A percentile compares a stretch with the other conserved stretches of the same genome.
phyloP scores from a whole-genome alignment of 2,113 vertebrate genomes.

The Gavialis gangeticus region DNA sequence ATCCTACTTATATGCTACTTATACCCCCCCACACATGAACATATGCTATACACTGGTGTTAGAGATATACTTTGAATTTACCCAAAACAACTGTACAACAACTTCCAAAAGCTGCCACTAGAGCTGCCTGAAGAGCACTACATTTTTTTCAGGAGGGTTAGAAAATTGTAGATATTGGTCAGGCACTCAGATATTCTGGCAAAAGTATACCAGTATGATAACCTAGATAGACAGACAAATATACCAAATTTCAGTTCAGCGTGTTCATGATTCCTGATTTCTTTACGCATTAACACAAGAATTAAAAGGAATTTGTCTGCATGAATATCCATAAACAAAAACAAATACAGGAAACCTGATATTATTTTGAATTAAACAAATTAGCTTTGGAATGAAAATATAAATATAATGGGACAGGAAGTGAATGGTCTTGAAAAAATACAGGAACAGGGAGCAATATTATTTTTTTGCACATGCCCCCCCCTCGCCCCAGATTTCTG shows the following conservation, averaged over 20 bases:
- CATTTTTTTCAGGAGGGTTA: conserved; percentile 5
- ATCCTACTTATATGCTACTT: neutral
- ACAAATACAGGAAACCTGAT: neutral
- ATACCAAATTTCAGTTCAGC: neutral
- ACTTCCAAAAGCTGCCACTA: neutral
- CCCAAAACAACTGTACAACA: neutral
- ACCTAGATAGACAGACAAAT: neutral
- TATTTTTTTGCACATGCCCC: neutral
- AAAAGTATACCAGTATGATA: neutral
- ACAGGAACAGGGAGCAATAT: neutral
- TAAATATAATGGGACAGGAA: conserved; percentile 32
- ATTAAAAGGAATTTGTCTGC: neutral
- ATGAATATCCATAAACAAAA: conserved; percentile 25
- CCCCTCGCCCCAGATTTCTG: too few relatives aligned
- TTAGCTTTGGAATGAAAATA: conserved; percentile 47
- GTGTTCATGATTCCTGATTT: neutral
- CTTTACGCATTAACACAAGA: too few relatives aligned
- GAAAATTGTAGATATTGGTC: neutral
- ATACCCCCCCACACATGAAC: neutral
- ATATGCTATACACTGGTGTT: neutral
- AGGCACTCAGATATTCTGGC: neutral
- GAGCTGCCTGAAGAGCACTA: neutral
- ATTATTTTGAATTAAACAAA: conserved; percentile 8
- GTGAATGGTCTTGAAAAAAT: conserved; percentile 4
- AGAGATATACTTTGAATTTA: neutral